Percentiles rank a stretch among this genome's conserved stretches.
phyloP scores from a whole-genome alignment of 2,888 invertebrate species.

The Gortyna flavago region DNA sequence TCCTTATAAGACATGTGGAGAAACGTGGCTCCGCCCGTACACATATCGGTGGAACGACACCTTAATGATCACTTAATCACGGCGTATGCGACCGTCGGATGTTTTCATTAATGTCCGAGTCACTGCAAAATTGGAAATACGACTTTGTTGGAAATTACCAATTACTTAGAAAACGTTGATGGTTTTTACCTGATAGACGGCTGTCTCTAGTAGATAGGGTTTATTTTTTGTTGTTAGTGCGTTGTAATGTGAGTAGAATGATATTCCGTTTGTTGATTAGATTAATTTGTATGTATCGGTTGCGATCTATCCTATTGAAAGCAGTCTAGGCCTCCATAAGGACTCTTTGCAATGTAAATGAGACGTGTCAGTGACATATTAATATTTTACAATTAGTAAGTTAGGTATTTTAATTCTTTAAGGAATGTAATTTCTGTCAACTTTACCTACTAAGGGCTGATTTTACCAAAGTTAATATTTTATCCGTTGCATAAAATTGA shows the following conservation, averaged over 20 bases:
- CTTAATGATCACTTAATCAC: conserved; percentile 84
- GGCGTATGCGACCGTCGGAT: conserved; percentile 66
- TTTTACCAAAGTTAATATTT: neutral
- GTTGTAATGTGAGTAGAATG: conserved; percentile 24
- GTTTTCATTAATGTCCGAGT: conserved; percentile 75
- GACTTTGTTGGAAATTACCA: conserved; percentile 71
- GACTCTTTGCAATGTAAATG: conserved; percentile 42
- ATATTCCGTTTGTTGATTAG: conserved; percentile 41
- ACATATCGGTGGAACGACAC: conserved; percentile 76
- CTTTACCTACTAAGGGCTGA: neutral
- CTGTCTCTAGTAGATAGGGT: conserved; percentile 22
- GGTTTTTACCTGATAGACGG: conserved; percentile 43
- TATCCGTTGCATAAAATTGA: neutral
- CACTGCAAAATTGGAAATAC: conserved; percentile 68
- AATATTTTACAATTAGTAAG: conserved; percentile 19
- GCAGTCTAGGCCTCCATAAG: neutral
- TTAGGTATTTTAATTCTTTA: neutral
- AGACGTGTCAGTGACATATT: conserved; percentile 1
- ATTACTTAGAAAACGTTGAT: conserved; percentile 66
- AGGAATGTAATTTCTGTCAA: conserved; percentile 16
- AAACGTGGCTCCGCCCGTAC: conserved; percentile 70
- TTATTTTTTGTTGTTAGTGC: conserved; percentile 34
- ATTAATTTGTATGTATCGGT: conserved; percentile 44
- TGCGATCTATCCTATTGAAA: conserved; percentile 28
- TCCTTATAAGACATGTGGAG: conserved; percentile 73